phyloP scores from a whole-genome alignment of 1,140 invertebrate genomes.

The Caenorhabditis tropicalis region DNA sequence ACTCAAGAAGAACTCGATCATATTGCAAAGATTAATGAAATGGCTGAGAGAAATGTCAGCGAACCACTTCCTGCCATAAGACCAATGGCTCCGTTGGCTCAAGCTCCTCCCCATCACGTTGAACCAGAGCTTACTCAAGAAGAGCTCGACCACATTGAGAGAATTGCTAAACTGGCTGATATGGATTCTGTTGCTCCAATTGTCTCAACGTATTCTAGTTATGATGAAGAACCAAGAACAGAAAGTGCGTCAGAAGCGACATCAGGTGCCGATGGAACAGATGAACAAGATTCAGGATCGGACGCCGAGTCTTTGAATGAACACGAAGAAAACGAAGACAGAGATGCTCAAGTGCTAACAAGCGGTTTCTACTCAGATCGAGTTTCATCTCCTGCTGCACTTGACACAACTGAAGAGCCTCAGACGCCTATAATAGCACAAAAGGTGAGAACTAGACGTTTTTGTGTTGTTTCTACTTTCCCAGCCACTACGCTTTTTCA shows the following conservation, averaged over 20 bases:
- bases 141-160: slow-evolving; percentile 54
- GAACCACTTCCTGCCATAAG: not conserved
- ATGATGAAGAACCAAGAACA: slow-evolving; percentile 33
- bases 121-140: slow-evolving; percentile 49
- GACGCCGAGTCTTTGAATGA: not conserved
- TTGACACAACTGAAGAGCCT: slow-evolving; percentile 35
- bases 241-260: slow-evolving; percentile 45
- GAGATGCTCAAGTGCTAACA: slow-evolving; percentile 27
- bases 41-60: slow-evolving; percentile 32
- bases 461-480: slow-evolving; percentile 15
- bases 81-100: not conserved
- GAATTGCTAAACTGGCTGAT: slow-evolving; percentile 46
- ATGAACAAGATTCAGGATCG: slow-evolving; percentile 34
- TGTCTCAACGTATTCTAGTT: not conserved
- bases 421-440: slow-evolving; percentile 26
- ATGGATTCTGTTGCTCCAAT: not conserved
- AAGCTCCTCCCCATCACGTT: not conserved
- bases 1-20: slow-evolving; percentile 51
- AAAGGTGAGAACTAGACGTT: slow-evolving; percentile 28
- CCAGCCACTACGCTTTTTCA: not conserved
- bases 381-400: slow-evolving; percentile 39
- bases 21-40: slow-evolving; percentile 34
- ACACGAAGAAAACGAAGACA: not conserved
- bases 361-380: slow-evolving; percentile 18
- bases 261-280: slow-evolving; percentile 1